Base-by-base conservation (phyloP, 2,888 invertebrate genomes). In the Drosophila aldrichi region DNA sequence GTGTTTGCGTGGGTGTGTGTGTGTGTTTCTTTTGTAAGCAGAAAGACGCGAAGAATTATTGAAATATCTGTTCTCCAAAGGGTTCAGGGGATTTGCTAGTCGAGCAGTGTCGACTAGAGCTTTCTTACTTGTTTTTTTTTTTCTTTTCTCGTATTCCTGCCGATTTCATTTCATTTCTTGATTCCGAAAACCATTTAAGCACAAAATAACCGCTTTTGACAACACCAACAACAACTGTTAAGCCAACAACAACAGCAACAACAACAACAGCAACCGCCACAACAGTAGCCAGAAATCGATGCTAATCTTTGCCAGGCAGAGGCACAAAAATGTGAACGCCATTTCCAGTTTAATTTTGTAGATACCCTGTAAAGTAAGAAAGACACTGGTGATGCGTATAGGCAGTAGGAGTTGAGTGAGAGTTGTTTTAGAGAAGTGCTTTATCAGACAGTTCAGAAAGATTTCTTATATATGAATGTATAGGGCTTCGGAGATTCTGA, bases 171-270 rank as follows among this genome's bases (percentile, higher is more conserved):
- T 79, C 74, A 77, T 72, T 78, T 78, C 79, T 83, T 82, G 74
- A 79, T 77, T 81, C 70, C 75, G 70, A 68, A 63, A 83, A 76
- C 74, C 76, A 83, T 79, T 81, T 78, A 83, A 81, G 86, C 65
- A 83, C 75, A 79, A 85, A 74, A 77, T 74, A 90, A 74, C 81
- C 83, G 81, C 86, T 82, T 82, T 78, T 77, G 86, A 79, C 73
- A 81, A 74, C 77, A 74, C 79, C 77, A 76, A 49, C 76, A 76
- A 64, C 73, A 73, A 44, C 68, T 64, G 66, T 64, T 64, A 51
- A 51, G 73, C 40, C 66, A 74, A n/a, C 65, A 14, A 36, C 14
- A 72, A 48, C 66, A 59, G 20, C 63, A 74, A 44, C 69, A 70
- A n/a, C 65, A 14, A 14, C 14, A 72, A 48, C 66, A 74, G 59